Base-by-base conservation (phyloP, 2,113 vertebrate genomes). In the Cryptomyrus ogoouensis region DNA sequence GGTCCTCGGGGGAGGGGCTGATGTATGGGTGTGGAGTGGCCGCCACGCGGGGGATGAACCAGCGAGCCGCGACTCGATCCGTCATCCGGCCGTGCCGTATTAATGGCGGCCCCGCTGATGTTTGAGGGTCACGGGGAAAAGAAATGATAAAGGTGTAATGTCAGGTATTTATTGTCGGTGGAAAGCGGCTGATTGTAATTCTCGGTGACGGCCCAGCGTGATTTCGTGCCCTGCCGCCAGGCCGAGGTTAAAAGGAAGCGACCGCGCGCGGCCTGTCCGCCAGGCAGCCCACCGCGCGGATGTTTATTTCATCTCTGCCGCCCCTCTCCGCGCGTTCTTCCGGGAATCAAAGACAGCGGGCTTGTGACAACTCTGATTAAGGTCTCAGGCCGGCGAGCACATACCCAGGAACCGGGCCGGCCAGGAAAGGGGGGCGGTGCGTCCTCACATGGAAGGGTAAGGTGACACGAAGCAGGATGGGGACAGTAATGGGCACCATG, bases 101-200 rank as follows among this genome's bases (percentile, higher is more conserved):
- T 96, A 96, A 96, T 95, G 95, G 95, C 95, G 94, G 95, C 94
- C 94, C 44, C 95, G 93, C 94, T 92, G 91, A 89, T 91, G 94
- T 94, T 86, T 94, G 95, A 96, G 95, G 96, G 96, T 95, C 95
- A 95, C 89, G 66, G 93, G 90, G 70, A 92, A 83, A 84, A 83
- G 47, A 84, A 91, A 93, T 94, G 94, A 95, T 95, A 94, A 95
- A 96, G 95, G 95, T 93, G 93, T 93, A 94, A 94, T 93, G 94
- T 92, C 92, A 88, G 93, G 93, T 95, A 96, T 96, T 96, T 95
- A 94, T 96, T 95, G 95, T 91, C 92, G 91, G 92, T 93, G 92
- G 91, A 91, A 93, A 92, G 91, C 93, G 92, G 95, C 92, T 90
- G 94, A 93, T 94, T 93, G 91, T 95, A 95, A 96, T 92, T 95